Base-by-base conservation (phyloP, 1,140 invertebrate species). In the Orussus abietinus region DNA sequence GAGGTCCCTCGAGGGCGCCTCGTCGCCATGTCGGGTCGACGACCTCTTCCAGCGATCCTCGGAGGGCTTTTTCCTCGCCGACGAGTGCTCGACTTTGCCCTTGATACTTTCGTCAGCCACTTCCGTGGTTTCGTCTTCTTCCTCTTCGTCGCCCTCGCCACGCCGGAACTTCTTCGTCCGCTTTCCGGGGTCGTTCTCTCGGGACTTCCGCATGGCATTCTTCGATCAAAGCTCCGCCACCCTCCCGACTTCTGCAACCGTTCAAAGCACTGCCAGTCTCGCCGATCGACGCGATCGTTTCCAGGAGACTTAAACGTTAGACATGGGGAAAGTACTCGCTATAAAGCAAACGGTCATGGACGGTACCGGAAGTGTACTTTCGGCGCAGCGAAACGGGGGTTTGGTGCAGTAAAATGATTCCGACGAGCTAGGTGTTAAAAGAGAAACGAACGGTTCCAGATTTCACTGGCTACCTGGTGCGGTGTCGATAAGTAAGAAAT, bases 151-250 rank as follows among this genome's bases (percentile, higher is more conserved):
- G 3, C 64, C 45, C 5, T 61, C 53, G 13, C 58, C 59, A 9
- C 54, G 53, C 9, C 59, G 53, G 38, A 65, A 68, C 30, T 56
- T 48, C 22, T 44, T 38, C 21, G 56, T 44, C 20, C 51, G 25
- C 22, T 61, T 58, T 41, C 43, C 54, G 38, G 43, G 15, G 15
- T 44, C 45, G 12, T 47, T 47, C 18, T 49, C 39, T 38, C 53
- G 40, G 26, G 45, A 49, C 39, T 57, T 67, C 60, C 48, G 61
- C 66, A 67, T 69, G 28, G 63, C 57, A 59, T 66, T 58, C 53
- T 57, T 55, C 49, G 22, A 12, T 38, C 18, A 40, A 33, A n/a
- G n/a, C n/a, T n/a, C n/a, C n/a, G n/a, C n/a, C n/a, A n/a, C n/a
- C n/a, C n/a, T n/a, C n/a, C n/a, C n/a, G n/a, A n/a, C n/a, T n/a